phyloP scores from a whole-genome alignment of 1,140 invertebrate genomes.

The Augochlora pura region DNA sequence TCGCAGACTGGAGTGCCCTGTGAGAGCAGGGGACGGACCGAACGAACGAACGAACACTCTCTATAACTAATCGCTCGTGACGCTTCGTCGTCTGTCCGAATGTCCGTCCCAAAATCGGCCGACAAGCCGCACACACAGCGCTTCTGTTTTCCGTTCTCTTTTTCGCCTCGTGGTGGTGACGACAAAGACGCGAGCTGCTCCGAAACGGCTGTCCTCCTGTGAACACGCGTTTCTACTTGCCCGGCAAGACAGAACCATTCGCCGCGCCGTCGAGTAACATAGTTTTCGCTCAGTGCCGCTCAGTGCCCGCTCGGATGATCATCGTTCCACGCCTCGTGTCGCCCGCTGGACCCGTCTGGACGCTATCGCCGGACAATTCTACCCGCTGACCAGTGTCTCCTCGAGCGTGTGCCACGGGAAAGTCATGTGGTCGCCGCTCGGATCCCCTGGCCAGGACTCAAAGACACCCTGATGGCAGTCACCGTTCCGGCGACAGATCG shows the following conservation, averaged over 20 bases:
- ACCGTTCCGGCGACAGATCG: constrained; percentile 7
- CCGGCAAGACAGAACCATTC: background rate
- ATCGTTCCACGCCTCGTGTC: background rate
- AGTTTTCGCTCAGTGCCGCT: background rate
- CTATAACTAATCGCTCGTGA: constrained; percentile 61
- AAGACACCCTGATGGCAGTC: constrained; percentile 58
- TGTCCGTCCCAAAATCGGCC: constrained; percentile 47
- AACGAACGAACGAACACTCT: constrained; percentile 66
- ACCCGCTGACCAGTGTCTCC: background rate
- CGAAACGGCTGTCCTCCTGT: background rate
- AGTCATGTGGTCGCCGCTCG: constrained; percentile 42
- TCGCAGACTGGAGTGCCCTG: constrained; percentile 80
- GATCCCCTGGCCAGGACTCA: constrained; percentile 23
- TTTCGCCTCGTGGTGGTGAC: constrained; percentile 2
- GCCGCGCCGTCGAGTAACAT: background rate
- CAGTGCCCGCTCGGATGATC: background rate
- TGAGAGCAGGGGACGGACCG: constrained; percentile 79
- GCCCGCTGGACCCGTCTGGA: background rate
- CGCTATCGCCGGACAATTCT: background rate
- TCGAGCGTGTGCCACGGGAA: background rate
- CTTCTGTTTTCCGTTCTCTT: constrained; percentile 9
- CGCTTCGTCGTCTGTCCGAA: constrained; percentile 58
- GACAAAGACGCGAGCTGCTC: background rate
- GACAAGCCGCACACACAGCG: background rate
- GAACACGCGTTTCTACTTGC: background rate